These are phyloP conservation scores for Nesogale talazaci DNA, from an alignment of 2,113 vertebrate genomes.

Conservation along the genomic window DNA sequence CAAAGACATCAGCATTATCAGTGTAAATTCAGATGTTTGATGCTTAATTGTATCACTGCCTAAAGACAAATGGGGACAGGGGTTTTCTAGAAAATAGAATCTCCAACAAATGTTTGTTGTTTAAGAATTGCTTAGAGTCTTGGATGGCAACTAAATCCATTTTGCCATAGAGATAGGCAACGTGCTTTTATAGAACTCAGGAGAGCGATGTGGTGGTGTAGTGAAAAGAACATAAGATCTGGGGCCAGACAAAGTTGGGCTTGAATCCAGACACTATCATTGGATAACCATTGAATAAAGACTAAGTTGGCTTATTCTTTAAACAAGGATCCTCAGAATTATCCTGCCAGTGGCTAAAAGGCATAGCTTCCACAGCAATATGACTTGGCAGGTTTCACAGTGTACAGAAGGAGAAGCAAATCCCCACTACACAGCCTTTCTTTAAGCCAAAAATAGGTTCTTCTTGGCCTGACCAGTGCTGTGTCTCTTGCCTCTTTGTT, in stretches of 20 bases:
- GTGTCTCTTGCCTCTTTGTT: slow-evolving; percentile 64
- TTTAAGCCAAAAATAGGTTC: slow-evolving; percentile 60
- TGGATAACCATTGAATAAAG: not conserved
- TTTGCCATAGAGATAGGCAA: not conserved
- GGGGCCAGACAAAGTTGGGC: not conserved
- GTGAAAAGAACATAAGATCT: not conserved
- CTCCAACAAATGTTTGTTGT: not conserved
- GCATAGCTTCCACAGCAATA: not conserved
- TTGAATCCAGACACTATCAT: not conserved
- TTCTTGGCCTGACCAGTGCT: slow-evolving; percentile 58
- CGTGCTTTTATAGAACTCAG: not conserved
- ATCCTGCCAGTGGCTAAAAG: slow-evolving; percentile 13
- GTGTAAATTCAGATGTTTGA: not conserved
- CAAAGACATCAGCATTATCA: not conserved
- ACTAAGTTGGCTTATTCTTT: not conserved
- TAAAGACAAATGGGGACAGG: not conserved
- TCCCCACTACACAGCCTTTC: slow-evolving; percentile 49
- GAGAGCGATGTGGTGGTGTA: not conserved
- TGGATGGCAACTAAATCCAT: not conserved
- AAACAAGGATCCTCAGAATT: not conserved
- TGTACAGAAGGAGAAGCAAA: slow-evolving; percentile 61
- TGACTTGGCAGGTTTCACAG: slow-evolving; percentile 60
- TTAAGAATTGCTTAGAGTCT: not conserved
- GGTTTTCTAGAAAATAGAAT: not conserved
- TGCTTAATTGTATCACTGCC: not conserved